Evolutionary conservation across 2,113 vertebrate species (phyloP).

Genomic region (Phainopepla nitens): DNA sequence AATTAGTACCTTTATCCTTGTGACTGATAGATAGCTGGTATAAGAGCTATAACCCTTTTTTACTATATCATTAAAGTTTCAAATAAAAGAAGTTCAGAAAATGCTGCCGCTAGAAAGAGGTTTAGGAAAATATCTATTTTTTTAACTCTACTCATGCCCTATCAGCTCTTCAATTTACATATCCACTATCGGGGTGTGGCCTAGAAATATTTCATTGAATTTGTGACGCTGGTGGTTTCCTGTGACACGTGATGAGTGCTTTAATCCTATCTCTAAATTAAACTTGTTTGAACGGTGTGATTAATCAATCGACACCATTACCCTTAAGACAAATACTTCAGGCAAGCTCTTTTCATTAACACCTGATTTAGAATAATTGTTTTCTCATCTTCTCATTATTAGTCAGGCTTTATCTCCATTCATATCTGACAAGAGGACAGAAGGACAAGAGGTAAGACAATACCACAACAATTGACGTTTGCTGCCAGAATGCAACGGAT

Average conservation of each 20-base stretch:
- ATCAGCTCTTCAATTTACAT: not conserved
- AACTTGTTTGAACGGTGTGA: not conserved
- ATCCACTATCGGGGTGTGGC: not conserved
- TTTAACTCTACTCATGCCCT: not conserved
- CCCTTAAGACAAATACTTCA: not conserved
- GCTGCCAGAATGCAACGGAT: not conserved
- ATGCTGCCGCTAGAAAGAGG: not conserved
- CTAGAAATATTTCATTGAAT: not conserved
- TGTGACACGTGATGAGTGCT: not conserved
- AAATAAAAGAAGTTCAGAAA: not conserved
- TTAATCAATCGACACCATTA: not conserved
- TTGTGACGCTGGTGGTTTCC: not conserved
- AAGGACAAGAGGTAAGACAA: not conserved
- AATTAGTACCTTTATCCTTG: not conserved
- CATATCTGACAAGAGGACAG: not conserved
- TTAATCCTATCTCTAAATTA: not conserved
- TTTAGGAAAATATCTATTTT: not conserved
- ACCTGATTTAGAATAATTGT: not conserved
- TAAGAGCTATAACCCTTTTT: not conserved
- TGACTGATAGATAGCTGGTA: not conserved
- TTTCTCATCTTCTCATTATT: not conserved
- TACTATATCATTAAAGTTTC: not conserved
- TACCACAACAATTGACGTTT: not conserved
- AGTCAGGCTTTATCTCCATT: not conserved
- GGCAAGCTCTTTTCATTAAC: not conserved